phyloP scores from a whole-genome alignment of 2,113 vertebrate genomes.

The Andinoacara biseriatus region DNA sequence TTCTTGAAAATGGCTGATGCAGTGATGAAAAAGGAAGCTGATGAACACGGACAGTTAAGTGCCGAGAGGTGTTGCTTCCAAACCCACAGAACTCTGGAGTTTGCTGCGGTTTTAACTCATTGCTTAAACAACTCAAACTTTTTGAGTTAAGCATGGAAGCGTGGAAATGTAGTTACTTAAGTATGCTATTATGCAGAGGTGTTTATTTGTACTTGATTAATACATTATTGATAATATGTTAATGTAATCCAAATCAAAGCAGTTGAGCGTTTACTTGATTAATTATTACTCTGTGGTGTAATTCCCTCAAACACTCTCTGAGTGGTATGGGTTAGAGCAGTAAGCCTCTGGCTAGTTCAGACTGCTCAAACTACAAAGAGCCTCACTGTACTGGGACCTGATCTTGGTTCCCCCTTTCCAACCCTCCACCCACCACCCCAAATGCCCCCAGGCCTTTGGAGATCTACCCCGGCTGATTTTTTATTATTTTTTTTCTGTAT shows the following conservation, averaged over 20 bases:
- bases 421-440: slow-evolving; percentile 55
- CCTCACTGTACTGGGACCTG: slow-evolving; percentile 73
- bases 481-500: slow-evolving; percentile 38
- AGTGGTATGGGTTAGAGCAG: slow-evolving; percentile 72
- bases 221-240: slow-evolving; percentile 79
- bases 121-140: slow-evolving; percentile 49
- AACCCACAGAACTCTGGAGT: slow-evolving; percentile 43
- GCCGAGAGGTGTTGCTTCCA: slow-evolving; percentile 51
- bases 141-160: slow-evolving; percentile 42
- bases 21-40: slow-evolving; percentile 72
- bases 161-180: slow-evolving; percentile 62
- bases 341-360: slow-evolving; percentile 77
- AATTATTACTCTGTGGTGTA: slow-evolving; percentile 76
- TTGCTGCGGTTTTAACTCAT: slow-evolving; percentile 24
- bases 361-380: slow-evolving; percentile 76
- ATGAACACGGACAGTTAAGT: slow-evolving; percentile 70
- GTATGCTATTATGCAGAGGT: slow-evolving; percentile 69
- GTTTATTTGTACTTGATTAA: slow-evolving; percentile 80
- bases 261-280: slow-evolving; percentile 74
- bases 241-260: slow-evolving; percentile 78
- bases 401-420: slow-evolving; percentile 67
- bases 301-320: slow-evolving; percentile 76
- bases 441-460: slow-evolving; percentile 67
- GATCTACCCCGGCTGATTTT: slow-evolving; percentile 61
- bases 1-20: slow-evolving; percentile 64